phyloP scores from a whole-genome alignment of 2,888 invertebrate species.

The Metallyticus violacea region DNA sequence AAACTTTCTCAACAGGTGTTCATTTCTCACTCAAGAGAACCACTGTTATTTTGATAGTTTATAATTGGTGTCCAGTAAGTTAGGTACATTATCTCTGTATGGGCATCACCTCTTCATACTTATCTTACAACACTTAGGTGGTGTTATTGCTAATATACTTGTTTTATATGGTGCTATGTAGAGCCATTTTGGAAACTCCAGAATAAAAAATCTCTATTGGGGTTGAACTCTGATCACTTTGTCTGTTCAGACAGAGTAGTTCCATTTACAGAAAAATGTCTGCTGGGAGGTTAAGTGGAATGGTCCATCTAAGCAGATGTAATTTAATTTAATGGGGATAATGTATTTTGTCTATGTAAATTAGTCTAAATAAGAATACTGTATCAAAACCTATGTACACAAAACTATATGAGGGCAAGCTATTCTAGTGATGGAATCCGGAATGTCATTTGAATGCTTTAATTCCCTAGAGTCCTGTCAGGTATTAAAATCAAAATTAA shows the following conservation, averaged over 20 bases:
- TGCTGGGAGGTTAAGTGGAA: neutral
- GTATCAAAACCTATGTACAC: neutral
- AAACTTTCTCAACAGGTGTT: neutral
- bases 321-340: neutral
- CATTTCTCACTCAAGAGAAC: neutral
- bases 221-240: no score
- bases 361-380: neutral
- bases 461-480: no score
- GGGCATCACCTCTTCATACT: neutral
- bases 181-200: neutral
- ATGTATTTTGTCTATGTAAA: neutral
- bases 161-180: no score
- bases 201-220: neutral
- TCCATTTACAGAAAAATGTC: no score
- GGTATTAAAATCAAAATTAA: no score
- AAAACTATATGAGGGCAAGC: neutral
- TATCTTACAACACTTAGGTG: no score
- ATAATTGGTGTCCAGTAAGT: neutral
- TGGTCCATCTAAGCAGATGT: neutral
- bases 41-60: neutral
- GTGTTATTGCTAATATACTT: neutral
- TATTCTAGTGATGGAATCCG: neutral
- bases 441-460: no score
- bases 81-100: neutral
- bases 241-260: no score